These are phyloP conservation scores for Lochmaea crataegi DNA, from an alignment of 2,888 invertebrate species.

Conservation along the genomic window DNA sequence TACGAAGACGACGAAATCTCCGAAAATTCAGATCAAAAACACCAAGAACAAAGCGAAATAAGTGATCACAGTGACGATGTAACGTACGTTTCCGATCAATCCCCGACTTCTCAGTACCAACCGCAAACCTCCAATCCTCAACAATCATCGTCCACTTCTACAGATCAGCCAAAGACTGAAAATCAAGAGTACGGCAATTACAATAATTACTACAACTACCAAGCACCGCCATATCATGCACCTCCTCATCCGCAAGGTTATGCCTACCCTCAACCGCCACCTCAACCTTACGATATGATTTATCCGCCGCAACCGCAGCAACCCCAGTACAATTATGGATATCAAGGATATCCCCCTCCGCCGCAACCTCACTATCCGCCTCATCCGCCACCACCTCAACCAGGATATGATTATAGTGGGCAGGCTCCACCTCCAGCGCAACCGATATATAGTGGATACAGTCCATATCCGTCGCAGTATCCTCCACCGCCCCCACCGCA, in stretches of 20 bases:
- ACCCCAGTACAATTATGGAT: conserved; percentile 55
- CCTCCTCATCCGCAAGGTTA: conserved; percentile 56
- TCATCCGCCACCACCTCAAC: conserved; percentile 48
- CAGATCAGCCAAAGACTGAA: conserved; percentile 39
- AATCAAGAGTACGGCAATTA: conserved; percentile 41
- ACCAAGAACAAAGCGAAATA: conserved; percentile 49
- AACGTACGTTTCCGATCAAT: conserved; percentile 57
- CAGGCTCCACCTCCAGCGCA: conserved; percentile 46
- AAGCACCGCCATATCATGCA: conserved; percentile 51
- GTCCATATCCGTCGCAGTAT: conserved; percentile 57
- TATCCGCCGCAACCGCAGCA: conserved; percentile 56
- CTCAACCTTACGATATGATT: conserved; percentile 59
- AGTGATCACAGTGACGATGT: conserved; percentile 59
- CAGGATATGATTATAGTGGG: conserved; percentile 47
- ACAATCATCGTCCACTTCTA: conserved; percentile 26
- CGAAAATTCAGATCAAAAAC: conserved; percentile 47
- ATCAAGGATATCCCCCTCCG: conserved; percentile 59
- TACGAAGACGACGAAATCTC: conserved; percentile 52
- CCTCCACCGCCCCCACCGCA: conserved; percentile 55
- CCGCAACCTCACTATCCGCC: conserved; percentile 57
- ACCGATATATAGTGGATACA: conserved; percentile 44
- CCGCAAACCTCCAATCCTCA: conserved; percentile 49
- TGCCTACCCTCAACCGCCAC: conserved; percentile 58
- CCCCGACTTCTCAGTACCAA: conserved; percentile 47
- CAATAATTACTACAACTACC: conserved; percentile 55